Evolutionary conservation across 2,888 invertebrate genomes (phyloP), one percentile per base, ranked within the genome.

Genomic region (Iphiclides podalirius): DNA sequence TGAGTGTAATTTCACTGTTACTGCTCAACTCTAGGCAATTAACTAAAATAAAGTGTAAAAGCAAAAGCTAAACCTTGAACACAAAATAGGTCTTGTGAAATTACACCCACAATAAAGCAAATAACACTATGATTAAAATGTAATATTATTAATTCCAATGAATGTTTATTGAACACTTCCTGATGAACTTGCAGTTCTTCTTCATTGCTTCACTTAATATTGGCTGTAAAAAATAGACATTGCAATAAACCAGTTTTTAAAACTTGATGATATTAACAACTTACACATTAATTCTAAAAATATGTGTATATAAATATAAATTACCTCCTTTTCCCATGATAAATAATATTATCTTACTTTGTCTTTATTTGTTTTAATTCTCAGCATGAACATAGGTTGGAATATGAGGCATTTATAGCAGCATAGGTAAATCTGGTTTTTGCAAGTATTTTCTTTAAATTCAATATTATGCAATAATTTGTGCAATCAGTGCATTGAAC

Each of bases 61-160:
- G 15, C 33, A 42, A 42, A 42, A 42, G 9, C 12, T 39, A 31
- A 37, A 40, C 11, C 33, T 20, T 39, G 28, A 26, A 26, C 26
- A 8, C 26, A 26, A 26, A 8, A 26, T 26, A 8, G 26, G 26
- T 9, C 8, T 8, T 26, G 47, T 39, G 31, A 42, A 57, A 53
- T 57, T 55, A 55, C 52, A 52, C 45, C 49, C 43, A 17, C 20
- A 45, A 39, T 31, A 41, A 39, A 41, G 17, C 23, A 34, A 26
- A 26, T 26, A 26, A 26, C n/a, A n/a, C n/a, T n/a, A n/a, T 26
- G 6, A 26, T 26, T 4, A 20, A 3, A 20, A 20, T 6, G 8
- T 26, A 26, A 7, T 8, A 26, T 8, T 26, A 8, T 6, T 6
- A 26, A 26, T 26, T 26, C n/a, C n/a, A n/a, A n/a, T n/a, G 9